Base-by-base conservation (phyloP, 2,797 vertebrate genomes). In the Euthynnus affinis region DNA sequence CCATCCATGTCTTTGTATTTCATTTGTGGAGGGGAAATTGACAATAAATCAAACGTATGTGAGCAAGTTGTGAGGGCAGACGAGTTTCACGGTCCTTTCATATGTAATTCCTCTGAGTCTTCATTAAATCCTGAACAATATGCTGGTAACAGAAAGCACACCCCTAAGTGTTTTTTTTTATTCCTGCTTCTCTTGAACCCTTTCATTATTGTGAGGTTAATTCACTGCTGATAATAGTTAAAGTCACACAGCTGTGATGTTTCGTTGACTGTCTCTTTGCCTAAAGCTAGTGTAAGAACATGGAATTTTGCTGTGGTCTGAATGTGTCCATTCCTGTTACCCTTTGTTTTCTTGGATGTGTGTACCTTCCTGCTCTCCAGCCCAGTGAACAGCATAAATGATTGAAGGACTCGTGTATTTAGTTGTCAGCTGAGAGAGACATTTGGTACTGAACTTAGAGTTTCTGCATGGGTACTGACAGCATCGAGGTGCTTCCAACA, bases 361-460 rank as follows among this genome's bases (percentile, higher is more conserved):
- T 51, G 55, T 60, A 81, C 85, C 74, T 78, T 83, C 52, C 61
- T 81, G 75, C 66, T 90, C 84, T 89, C 46, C 81, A 80, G 78
- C 48, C 63, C 83, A 83, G 74, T 70, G 83, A 86, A 67, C 81
- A 85, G 71, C 78, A 81, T 76, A 64, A 87, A 86, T 84, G 87
- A 93, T 85, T 88, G 84, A 93, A 88, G 74, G 74, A 71, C 37
- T 58, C 1, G 0, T 52, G 71, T 61, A 82, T 89, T 86, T 70
- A 76, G 80, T 84, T 90, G 91, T 89, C 87, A 92, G 87, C 78
- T 80, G 80, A 79, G 80, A 78, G 68, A 78, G 72, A 90, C 75
- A 49, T 88, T 88, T 80, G 71, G 63, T 68, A 32, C 80, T 82
- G 65, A 87, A 78, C 60, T 65, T 42, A n/a, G 58, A 78, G 49